phyloP scores from a whole-genome alignment of 2,113 vertebrate genomes.

The Dinomys branickii region DNA sequence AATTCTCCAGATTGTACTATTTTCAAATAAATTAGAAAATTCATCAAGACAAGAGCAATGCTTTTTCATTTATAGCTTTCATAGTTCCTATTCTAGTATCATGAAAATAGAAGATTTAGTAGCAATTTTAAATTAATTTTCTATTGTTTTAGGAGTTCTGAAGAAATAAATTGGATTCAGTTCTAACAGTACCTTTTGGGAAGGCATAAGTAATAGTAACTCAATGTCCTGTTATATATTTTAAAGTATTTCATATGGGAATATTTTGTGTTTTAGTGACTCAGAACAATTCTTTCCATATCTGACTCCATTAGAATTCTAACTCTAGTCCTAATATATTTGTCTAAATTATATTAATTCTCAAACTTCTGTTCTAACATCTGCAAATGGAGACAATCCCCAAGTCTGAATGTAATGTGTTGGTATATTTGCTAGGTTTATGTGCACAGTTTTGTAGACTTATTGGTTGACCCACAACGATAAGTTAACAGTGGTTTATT shows the following conservation, averaged over 20 bases:
- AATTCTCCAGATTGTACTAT: background rate
- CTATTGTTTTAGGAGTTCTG: background rate
- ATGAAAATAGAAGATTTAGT: background rate
- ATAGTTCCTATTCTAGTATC: background rate
- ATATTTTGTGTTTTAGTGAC: background rate
- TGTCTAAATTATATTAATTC: background rate
- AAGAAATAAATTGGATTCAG: background rate
- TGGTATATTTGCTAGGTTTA: background rate
- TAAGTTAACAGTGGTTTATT: background rate
- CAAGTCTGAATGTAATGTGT: background rate
- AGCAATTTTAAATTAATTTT: background rate
- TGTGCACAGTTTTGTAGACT: background rate
- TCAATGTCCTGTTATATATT: background rate
- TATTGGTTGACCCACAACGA: background rate
- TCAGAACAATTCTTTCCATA: background rate
- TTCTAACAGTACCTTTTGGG: background rate
- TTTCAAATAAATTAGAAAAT: conserved; percentile 6
- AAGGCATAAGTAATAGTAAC: background rate
- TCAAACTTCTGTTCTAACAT: background rate
- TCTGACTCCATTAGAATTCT: background rate
- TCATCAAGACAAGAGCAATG: background rate
- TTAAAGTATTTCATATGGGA: conserved; percentile 14
- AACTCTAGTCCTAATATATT: background rate
- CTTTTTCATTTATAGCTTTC: background rate
- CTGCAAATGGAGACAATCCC: background rate